These are phyloP conservation scores for Gymnothorax javanicus DNA, from an alignment of 2,797 vertebrate genomes.

Conservation along the genomic window DNA sequence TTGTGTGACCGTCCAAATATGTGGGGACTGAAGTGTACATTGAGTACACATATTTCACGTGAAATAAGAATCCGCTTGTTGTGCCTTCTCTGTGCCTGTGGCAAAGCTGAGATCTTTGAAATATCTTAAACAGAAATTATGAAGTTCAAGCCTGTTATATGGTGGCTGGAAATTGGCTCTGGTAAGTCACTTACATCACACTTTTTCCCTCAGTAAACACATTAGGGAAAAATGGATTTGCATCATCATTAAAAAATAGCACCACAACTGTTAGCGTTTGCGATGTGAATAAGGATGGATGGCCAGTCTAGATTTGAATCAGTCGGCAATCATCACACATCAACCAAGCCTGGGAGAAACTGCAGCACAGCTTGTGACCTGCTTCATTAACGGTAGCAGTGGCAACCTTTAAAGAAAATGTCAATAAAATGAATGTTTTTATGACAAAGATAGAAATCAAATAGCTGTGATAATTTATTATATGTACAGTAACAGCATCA, in stretches of 20 bases:
- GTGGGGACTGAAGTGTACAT: too few relatives aligned
- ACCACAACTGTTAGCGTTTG: background rate
- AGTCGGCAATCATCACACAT: background rate
- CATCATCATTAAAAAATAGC: background rate
- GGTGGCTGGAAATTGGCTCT: background rate
- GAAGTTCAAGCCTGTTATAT: background rate
- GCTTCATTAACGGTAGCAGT: background rate
- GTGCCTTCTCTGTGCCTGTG: too few relatives aligned
- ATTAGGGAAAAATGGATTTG: background rate
- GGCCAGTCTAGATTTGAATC: background rate
- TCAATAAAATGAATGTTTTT: background rate
- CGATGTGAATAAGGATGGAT: background rate
- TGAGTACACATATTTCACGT: too few relatives aligned
- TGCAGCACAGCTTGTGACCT: background rate
- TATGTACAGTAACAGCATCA: background rate
- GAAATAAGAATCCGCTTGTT: too few relatives aligned
- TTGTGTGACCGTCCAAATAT: too few relatives aligned
- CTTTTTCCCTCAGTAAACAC: too few relatives aligned
- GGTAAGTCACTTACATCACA: too few relatives aligned
- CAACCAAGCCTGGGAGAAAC: background rate
- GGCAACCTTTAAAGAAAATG: background rate
- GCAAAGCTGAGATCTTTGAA: too few relatives aligned
- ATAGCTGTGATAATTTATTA: too few relatives aligned
- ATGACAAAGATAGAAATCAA: background rate
- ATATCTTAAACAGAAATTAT: too few relatives aligned